Conservation (phyloP, 2,888 invertebrate species). For the Lochmaea crataegi region DNA sequence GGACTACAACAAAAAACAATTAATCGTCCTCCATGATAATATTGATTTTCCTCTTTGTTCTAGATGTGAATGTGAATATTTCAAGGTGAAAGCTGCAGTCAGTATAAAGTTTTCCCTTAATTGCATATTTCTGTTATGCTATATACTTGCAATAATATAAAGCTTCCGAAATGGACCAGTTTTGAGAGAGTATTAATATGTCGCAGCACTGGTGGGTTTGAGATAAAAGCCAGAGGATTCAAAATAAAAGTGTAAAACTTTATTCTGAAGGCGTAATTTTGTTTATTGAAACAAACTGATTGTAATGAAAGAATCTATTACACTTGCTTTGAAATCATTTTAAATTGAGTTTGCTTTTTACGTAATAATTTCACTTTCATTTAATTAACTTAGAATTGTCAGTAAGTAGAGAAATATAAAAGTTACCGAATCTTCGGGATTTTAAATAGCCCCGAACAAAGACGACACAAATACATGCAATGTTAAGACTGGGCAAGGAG, state of each 20-base stretch:
- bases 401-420: too few species aligned
- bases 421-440: too few species aligned
- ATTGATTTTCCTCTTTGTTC: slow-evolving; percentile 17
- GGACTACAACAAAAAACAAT: background rate
- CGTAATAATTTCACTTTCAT: too few species aligned
- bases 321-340: too few species aligned
- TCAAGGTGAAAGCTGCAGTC: slow-evolving; percentile 20
- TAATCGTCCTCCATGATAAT: background rate
- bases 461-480: too few species aligned
- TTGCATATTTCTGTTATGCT: slow-evolving; percentile 13
- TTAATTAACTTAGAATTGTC: too few species aligned
- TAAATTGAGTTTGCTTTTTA: too few species aligned
- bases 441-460: too few species aligned
- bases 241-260: background rate
- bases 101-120: slow-evolving; percentile 12
- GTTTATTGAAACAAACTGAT: too few species aligned
- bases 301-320: too few species aligned
- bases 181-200: background rate
- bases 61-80: background rate
- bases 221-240: background rate
- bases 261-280: background rate
- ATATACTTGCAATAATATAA: slow-evolving; percentile 5
- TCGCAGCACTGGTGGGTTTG: background rate
- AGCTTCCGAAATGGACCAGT: background rate
- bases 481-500: too few species aligned